Base-by-base conservation (phyloP, 1,140 invertebrate genomes). In the Tetranychus urticae region DNA sequence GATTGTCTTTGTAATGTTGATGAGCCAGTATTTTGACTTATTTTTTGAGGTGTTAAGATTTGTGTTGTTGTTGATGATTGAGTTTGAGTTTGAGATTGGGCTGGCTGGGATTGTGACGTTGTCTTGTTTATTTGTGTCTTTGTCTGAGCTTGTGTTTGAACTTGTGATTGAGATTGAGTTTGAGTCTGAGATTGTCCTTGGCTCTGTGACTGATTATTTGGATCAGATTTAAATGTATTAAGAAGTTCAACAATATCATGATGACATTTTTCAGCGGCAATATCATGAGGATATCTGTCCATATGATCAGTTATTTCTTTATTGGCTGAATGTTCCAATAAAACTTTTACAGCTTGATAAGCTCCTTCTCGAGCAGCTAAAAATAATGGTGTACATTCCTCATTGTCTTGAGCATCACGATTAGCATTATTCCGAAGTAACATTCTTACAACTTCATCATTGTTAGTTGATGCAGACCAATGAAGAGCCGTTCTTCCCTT, bases 291-390 rank as follows among this genome's bases (percentile, higher is more conserved):
- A 66, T 94, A 72, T 55, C 87, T 77, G 75, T 97, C 92, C 92
- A 97, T 96, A 70, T 97, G 89, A 75, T 97, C 91, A 1, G 90
- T 89, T 61, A 97, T 94, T 72, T 97, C 92, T 46, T 89, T 76
- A 72, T 96, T 97, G 4, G 90, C 88, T 69, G 86, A 84, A 58
- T 88, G 84, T 68, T 96, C 88, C 3, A 97, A 70, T 3, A 97
- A 74, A 12, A 86, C 82, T 70, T 90, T 86, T 66, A 88, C 91
- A 0, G 88, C 86, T 70, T 89, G 84, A 69, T 82, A 92, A 60
- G 86, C 88, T 4, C 92, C 91, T 73, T 97, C 92, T 36, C 88
- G 78, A 0, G 90, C 89, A 13, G 91, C 91, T 2, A 96, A 76
- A 74, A 96, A 96, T 62, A 97, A 71, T 1, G 92, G 89, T 0